phyloP scores from a whole-genome alignment of 1,140 invertebrate genomes.

The Caligus rogercresseyi region DNA sequence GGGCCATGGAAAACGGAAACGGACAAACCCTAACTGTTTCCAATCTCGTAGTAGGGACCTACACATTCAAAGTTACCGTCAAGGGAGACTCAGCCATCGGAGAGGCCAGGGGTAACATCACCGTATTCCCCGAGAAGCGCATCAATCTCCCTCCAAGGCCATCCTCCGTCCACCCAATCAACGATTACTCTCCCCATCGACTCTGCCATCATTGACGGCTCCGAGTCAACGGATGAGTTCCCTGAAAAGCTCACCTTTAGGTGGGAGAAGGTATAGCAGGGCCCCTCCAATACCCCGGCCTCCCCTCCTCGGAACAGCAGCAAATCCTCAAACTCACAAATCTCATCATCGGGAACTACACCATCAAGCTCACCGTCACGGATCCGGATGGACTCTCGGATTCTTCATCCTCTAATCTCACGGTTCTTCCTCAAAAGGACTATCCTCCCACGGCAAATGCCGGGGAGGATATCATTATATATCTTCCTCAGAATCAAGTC shows the following conservation, averaged over 20 bases:
- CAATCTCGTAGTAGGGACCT: conserved; percentile 40
- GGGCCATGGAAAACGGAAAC: conserved; percentile 62
- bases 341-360: conserved; percentile 67
- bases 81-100: conserved; percentile 47
- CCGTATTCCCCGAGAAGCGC: conserved; percentile 67
- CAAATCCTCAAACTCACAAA: conserved; percentile 66
- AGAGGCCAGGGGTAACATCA: conserved; percentile 70
- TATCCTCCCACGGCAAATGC: conserved; percentile 88
- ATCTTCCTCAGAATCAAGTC: conserved; percentile 69
- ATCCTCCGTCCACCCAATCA: conserved; percentile 64
- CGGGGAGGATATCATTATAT: conserved; percentile 71
- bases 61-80: conserved; percentile 70
- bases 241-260: conserved; percentile 53
- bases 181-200: conserved; percentile 69
- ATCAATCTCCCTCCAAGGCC: conserved; percentile 64
- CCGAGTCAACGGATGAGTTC: conserved; percentile 41
- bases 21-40: conserved; percentile 36
- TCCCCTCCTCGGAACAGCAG: background rate
- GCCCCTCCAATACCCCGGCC: background rate
- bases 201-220: conserved; percentile 32
- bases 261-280: conserved; percentile 78
- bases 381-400: conserved; percentile 73
- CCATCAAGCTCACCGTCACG: conserved; percentile 71
- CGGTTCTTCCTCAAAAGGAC: conserved; percentile 72
- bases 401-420: conserved; percentile 68